These are phyloP conservation scores for Diarsia rubi DNA, from an alignment of 2,888 invertebrate species.

Conservation along the genomic window DNA sequence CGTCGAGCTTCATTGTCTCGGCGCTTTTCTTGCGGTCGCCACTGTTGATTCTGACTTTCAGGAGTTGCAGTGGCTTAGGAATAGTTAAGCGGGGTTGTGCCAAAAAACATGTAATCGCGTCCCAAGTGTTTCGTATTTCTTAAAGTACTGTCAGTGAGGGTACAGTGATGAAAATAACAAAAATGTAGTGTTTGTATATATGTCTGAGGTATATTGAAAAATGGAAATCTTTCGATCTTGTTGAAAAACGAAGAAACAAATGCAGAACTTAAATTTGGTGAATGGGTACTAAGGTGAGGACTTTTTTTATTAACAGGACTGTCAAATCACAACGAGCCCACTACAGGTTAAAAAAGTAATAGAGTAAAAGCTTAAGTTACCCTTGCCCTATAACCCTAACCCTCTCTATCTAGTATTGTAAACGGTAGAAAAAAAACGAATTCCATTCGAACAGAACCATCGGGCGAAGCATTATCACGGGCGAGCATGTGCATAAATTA, in stretches of 20 bases:
- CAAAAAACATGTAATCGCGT: neutral
- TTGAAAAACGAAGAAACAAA: neutral
- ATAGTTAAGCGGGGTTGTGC: neutral
- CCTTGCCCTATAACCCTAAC: neutral
- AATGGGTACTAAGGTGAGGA: neutral
- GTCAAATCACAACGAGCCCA: neutral
- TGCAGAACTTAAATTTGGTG: neutral
- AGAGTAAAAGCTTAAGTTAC: neutral
- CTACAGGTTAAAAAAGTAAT: neutral
- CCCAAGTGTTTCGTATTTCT: no score
- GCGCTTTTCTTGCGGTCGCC: neutral
- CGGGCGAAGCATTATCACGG: constrained; percentile 39
- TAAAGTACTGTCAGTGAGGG: neutral
- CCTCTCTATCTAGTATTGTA: neutral
- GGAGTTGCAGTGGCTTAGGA: neutral
- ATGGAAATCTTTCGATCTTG: neutral
- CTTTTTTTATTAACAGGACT: neutral
- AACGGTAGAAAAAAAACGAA: constrained; percentile 19
- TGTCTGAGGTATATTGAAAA: neutral
- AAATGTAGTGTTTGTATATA: neutral
- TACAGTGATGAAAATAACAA: neutral
- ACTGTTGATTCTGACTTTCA: neutral
- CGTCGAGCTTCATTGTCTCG: neutral
- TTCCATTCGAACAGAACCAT: constrained; percentile 7
- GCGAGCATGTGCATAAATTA: constrained; percentile 54